Base-by-base conservation (phyloP, 2,888 invertebrate genomes). In the Leptinotarsa rubiginosa region DNA sequence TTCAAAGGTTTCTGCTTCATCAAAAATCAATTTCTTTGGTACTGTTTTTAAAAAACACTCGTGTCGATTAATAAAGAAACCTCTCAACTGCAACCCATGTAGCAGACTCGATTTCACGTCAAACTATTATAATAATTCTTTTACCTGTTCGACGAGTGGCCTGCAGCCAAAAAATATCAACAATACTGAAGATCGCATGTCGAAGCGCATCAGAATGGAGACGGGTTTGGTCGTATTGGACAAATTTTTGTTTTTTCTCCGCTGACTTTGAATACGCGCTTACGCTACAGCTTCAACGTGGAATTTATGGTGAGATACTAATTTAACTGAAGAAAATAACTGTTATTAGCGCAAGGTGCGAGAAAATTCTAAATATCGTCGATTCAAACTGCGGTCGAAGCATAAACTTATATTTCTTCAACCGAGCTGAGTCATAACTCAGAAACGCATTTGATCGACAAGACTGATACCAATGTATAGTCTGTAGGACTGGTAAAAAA, bases 101-200 rank as follows among this genome's bases (percentile, higher is more conserved):
- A 41, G 41, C 10, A 31, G 41, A 62, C 7, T 31, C 62, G n/a
- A 62, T 31, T 62, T 62, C 31, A 31, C 62, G 41, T 62, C 7
- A 62, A 62, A 62, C 31, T 62, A 62, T 62, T 62, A 62, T 62
- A 18, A 62, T 62, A 62, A 62, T 62, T 62, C 10, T 12, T 62
- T 10, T 62, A 62, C 62, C 62, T 62, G 62, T 31, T 62, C 31
- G 41, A 62, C 62, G 1, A 62, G 31, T 31, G 31, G 68, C 72
- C 72, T 50, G 59, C 20, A 73, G 72, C 68, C 49, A 68, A 73
- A 64, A 73, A 54, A 41, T 73, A 73, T 69, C 67, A 73, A 16
- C 68, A 71, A 66, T 71, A 70, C 59, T 70, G 65, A 59, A 18
- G 67, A 72, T 72, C 65, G 69, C 72, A 73, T 69, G 69, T 65